phyloP scores from a whole-genome alignment of 2,888 invertebrate species.

The Drosophila gaucha region DNA sequence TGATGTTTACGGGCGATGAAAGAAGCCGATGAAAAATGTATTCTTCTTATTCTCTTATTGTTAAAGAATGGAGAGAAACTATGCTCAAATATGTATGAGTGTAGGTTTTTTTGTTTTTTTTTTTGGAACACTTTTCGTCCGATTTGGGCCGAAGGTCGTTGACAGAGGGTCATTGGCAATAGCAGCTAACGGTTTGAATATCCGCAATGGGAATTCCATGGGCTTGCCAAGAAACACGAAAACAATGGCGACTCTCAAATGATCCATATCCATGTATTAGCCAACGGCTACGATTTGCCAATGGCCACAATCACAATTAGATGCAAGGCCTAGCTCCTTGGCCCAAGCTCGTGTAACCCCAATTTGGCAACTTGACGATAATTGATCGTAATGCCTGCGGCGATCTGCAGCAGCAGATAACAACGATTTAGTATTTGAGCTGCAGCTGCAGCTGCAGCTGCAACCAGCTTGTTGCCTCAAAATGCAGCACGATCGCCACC shows the following conservation, averaged over 20 bases:
- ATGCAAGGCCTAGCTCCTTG: not conserved
- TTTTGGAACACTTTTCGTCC: constrained; percentile 23
- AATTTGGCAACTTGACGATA: constrained; percentile 27
- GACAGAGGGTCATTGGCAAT: constrained; percentile 48
- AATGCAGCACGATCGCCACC: constrained; percentile 32
- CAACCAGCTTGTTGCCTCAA: constrained; percentile 9
- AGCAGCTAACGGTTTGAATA: constrained; percentile 39
- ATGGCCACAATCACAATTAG: constrained; percentile 2
- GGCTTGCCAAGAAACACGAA: too few relatives aligned
- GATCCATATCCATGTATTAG: constrained; percentile 27
- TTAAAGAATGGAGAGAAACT: constrained; percentile 20
- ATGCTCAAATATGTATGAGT: constrained; percentile 1
- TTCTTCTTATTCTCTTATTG: constrained; percentile 6
- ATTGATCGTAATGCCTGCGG: constrained; percentile 16
- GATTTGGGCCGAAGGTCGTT: constrained; percentile 66
- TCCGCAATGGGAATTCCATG: constrained; percentile 19
- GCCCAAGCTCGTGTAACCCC: constrained; percentile 7
- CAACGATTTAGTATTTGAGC: constrained; percentile 19
- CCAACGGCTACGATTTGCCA: not conserved
- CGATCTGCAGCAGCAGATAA: constrained; percentile 14
- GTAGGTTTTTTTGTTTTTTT: not conserved
- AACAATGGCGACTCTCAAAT: constrained; percentile 3
- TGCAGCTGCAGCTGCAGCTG: constrained; percentile 43
- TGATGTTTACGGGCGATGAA: constrained; percentile 15
- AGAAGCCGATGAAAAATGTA: constrained; percentile 18